A percentile compares a stretch with the other conserved stretches of the same genome.
Evolutionary conservation across 1,140 invertebrate genomes (phyloP).

Genomic region (Drosophila trapezifrons): DNA sequence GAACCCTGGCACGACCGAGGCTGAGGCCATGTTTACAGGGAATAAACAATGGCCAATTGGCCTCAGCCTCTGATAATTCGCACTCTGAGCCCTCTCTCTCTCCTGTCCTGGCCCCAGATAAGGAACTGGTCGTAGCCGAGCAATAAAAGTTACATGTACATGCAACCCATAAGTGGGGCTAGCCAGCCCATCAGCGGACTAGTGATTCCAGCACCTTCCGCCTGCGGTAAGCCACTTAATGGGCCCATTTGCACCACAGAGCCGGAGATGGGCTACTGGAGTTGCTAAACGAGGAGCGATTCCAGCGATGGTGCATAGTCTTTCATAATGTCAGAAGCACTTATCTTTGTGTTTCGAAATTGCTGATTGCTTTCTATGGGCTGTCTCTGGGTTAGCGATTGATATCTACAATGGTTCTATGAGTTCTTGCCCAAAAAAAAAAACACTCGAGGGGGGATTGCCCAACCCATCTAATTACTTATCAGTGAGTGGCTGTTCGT

Average conservation of each 20-base stretch:
- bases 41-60: constrained; percentile 58
- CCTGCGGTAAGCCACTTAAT: constrained; percentile 39
- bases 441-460: neutral
- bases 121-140: constrained; percentile 36
- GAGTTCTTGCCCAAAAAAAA: no score
- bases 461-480: constrained; percentile 4
- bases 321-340: constrained; percentile 5
- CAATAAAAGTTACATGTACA: constrained; percentile 53
- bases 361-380: constrained; percentile 1
- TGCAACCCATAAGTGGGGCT: constrained; percentile 34
- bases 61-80: constrained; percentile 26
- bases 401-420: no score
- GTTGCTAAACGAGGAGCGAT: constrained; percentile 14
- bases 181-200: constrained; percentile 14
- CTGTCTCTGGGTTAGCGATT: neutral
- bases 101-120: constrained; percentile 33
- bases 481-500: constrained; percentile 15
- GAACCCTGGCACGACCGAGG: constrained; percentile 12
- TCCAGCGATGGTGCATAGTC: neutral
- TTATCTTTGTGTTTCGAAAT: constrained; percentile 6
- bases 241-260: constrained; percentile 41
- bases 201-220: constrained; percentile 20
- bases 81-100: constrained; percentile 16
- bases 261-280: constrained; percentile 48
- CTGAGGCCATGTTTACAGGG: constrained; percentile 20